Conservation (phyloP, 1,140 invertebrate genomes). For the Cydia fagiglandana region DNA sequence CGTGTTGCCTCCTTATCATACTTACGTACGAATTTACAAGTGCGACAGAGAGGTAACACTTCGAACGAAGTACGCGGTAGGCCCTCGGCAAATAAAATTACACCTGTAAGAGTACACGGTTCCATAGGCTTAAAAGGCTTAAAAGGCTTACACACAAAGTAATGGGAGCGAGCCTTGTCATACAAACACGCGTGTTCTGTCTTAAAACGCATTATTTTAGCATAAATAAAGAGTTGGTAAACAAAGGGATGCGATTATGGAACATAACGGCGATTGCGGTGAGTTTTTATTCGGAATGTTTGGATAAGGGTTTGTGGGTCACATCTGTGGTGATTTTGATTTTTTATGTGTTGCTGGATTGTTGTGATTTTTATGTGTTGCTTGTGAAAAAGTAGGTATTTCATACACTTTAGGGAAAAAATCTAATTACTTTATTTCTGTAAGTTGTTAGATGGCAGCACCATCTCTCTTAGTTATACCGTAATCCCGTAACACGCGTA, state of each 20-base stretch:
- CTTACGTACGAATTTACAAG: too few relatives aligned
- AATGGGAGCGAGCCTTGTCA: background rate
- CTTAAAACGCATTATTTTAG: constrained; percentile 17
- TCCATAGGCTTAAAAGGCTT: background rate
- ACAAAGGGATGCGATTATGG: background rate
- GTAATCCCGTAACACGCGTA: too few relatives aligned
- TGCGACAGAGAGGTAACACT: too few relatives aligned
- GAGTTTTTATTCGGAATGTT: background rate
- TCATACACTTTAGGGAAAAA: too few relatives aligned
- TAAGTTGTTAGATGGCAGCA: too few relatives aligned
- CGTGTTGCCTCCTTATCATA: too few relatives aligned
- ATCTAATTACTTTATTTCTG: too few relatives aligned
- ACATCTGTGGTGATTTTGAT: background rate
- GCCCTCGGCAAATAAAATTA: background rate
- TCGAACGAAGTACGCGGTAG: too few relatives aligned
- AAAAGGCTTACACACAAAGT: background rate
- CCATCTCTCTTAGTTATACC: too few relatives aligned
- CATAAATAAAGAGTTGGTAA: constrained; percentile 13
- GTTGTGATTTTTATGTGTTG: too few relatives aligned
- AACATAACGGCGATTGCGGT: background rate
- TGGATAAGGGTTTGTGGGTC: background rate
- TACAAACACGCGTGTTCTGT: background rate
- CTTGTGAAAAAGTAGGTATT: too few relatives aligned
- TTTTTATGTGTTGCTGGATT: background rate
- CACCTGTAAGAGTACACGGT: background rate